Evolutionary conservation across 2,797 vertebrate genomes (phyloP).

Genomic region (Catamblyrhynchus diadema): DNA sequence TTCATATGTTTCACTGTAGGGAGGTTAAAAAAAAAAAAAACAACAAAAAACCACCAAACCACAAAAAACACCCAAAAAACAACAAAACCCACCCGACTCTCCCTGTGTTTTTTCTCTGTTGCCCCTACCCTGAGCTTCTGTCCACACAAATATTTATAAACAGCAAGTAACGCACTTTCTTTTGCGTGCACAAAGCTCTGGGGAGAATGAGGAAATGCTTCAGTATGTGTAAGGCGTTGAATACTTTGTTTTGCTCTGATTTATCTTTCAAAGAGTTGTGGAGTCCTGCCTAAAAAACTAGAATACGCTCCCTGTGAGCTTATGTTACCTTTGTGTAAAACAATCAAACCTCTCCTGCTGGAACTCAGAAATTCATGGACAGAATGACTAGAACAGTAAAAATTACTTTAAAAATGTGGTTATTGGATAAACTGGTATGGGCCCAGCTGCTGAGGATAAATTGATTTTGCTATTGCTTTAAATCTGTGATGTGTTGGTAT

Average conservation of each 20-base stretch:
- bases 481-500: constrained; percentile 40
- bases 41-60: neutral
- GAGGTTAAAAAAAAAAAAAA: neutral
- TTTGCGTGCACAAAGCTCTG: neutral
- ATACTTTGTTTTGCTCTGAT: constrained; percentile 7
- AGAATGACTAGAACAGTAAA: constrained; percentile 21
- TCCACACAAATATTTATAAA: constrained; percentile 25
- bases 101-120: neutral
- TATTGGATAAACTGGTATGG: constrained; percentile 4
- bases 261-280: constrained; percentile 23
- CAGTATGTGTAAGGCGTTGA: neutral
- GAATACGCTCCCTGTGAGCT: neutral
- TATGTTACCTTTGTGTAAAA: constrained; percentile 11
- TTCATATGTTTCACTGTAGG: neutral
- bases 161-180: constrained; percentile 1
- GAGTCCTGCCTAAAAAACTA: neutral
- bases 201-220: constrained; percentile 9
- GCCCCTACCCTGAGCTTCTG: neutral
- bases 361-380: neutral
- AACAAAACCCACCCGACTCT: neutral
- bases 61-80: rapidly evolving
- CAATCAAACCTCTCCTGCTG: neutral
- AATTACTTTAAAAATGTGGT: neutral
- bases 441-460: constrained; percentile 11
- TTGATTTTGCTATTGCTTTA: constrained; percentile 51